Evolutionary conservation across 2,113 vertebrate genomes (phyloP).

Genomic region (Protobothrops mucrosquamatus): DNA sequence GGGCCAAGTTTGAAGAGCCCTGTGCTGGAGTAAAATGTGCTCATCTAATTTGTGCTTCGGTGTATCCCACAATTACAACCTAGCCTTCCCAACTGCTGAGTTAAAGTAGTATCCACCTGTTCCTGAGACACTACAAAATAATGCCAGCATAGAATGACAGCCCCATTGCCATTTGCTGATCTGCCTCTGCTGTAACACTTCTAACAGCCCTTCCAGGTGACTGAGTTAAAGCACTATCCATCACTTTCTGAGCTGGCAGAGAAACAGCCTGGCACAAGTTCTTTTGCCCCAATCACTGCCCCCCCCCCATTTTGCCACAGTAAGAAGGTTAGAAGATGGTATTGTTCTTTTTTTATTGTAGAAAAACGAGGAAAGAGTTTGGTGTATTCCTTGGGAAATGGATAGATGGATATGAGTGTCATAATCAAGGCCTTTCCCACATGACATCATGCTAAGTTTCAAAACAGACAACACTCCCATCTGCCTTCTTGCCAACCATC

Average conservation of each 20-base stretch:
- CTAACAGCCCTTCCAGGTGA: background rate
- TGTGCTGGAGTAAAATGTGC: too few relatives aligned
- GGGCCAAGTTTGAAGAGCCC: too few relatives aligned
- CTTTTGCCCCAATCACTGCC: background rate
- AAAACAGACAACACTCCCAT: background rate
- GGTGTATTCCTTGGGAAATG: background rate
- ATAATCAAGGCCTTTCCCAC: background rate
- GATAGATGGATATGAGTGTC: background rate
- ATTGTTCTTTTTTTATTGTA: background rate
- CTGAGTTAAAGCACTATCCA: background rate
- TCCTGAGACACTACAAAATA: background rate
- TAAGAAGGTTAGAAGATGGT: background rate
- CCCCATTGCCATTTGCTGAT: background rate
- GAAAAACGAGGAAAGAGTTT: background rate
- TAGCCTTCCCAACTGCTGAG: too few relatives aligned
- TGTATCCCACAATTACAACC: too few relatives aligned
- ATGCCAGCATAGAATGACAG: background rate
- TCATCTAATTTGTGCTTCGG: too few relatives aligned
- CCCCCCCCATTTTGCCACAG: background rate
- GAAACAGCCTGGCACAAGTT: background rate
- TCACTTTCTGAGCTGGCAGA: background rate
- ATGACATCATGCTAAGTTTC: background rate
- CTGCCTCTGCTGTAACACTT: background rate
- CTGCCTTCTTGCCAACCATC: background rate
- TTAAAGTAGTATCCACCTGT: background rate